Evolutionary conservation across 2,113 vertebrate genomes (phyloP), one percentile per base, ranked within the genome.

Genomic region (Scomber scombrus): DNA sequence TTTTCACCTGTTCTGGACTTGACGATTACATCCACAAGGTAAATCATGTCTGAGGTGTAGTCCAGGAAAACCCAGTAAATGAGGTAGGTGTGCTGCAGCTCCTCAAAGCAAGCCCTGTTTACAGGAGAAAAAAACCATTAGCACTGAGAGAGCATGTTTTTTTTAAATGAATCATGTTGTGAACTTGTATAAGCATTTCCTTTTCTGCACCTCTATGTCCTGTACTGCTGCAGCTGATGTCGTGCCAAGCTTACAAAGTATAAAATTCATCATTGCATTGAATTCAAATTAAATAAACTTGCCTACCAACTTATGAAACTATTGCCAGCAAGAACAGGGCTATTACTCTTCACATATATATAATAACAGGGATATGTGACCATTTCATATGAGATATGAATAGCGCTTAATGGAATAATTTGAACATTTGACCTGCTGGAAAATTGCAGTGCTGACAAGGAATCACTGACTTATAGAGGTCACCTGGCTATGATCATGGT

Each of bases 401-500:
- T 6, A 11, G 1, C 26, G 49, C 7, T 43, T 52, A 7, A 31
- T 52, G 2, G 3, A 71, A 49, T 57, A 16, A 34, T n/a, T 14
- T 47, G 19, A 63, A 47, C 31, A 51, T 65, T 65, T 51, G 47
- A 55, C 21, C 34, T 9, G 16, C 46, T 26, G 31, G 34, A 5
- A 47, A 55, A 71, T 10, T 13, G 46, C 3, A 54, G 23, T 3
- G 23, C 23, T 26, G 23, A 26, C 11, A n/a, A 57, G 52, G 29
- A 68, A 21, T 49, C 8, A 51, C 3, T 52, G 43, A 51, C 61
- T 70, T 43, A n/a, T 26, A 45, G 26, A 51, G 12, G 51, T 92
- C 76, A 99, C 98, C 98, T 97, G 80, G 97, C 98, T 52, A 99
- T 97, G 80, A 99, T 92, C 95, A 97, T 95, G 47, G 96, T 98